Evolutionary conservation across 2,888 invertebrate species (phyloP).

Genomic region (Diachrysia chrysitis): DNA sequence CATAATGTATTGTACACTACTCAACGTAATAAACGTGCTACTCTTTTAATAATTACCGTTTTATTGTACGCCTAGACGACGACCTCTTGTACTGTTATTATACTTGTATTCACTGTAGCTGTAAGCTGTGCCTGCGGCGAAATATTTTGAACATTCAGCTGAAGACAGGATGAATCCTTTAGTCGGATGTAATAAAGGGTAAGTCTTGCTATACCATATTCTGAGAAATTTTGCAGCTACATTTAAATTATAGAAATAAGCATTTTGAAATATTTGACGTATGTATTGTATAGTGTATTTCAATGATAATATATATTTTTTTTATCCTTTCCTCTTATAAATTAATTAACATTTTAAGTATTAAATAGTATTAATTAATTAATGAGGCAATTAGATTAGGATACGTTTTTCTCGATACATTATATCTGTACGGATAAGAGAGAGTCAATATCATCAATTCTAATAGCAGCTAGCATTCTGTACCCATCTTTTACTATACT

Average conservation of each 20-base stretch:
- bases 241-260: not conserved
- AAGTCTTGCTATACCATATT: not conserved
- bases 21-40: constrained; percentile 72
- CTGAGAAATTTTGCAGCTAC: not conserved
- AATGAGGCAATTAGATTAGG: too few relatives aligned
- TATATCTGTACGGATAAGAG: too few relatives aligned
- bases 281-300: too few relatives aligned
- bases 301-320: too few relatives aligned
- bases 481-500: not conserved
- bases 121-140: not conserved
- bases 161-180: not conserved
- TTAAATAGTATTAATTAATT: too few relatives aligned
- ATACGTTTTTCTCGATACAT: too few relatives aligned
- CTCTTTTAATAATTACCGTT: constrained; percentile 50
- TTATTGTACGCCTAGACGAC: constrained; percentile 13
- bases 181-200: not conserved
- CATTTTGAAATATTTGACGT: too few relatives aligned
- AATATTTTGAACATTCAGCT: not conserved
- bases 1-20: constrained; percentile 79
- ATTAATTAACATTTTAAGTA: too few relatives aligned
- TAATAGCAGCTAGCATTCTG: too few relatives aligned
- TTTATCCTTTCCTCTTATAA: too few relatives aligned
- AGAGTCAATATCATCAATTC: too few relatives aligned
- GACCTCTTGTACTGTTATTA: not conserved
- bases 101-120: not conserved